These are phyloP conservation scores for Melanotaenia maccullochi DNA, from an alignment of 2,797 vertebrate genomes.

Conservation along the genomic window DNA sequence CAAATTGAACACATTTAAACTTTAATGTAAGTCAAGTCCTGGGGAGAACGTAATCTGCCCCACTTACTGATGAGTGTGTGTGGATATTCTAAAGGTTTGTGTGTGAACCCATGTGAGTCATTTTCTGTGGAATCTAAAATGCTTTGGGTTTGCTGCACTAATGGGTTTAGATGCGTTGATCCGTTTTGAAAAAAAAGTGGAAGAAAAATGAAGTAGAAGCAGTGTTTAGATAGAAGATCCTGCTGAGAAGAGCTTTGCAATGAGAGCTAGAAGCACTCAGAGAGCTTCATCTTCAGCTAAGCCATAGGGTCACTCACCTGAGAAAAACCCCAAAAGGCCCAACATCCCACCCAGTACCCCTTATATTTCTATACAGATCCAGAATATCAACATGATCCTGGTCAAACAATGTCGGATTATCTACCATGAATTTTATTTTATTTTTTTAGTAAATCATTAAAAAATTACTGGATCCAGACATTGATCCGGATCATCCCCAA, in stretches of 20 bases:
- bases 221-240: conserved; percentile 45
- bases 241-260: conserved; percentile 38
- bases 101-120: conserved; percentile 20
- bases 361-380: no score
- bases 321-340: no score
- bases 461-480: no score
- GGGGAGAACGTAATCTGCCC: conserved; percentile 73
- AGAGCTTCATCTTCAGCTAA: no score
- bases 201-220: conserved; percentile 39
- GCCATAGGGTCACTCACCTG: no score
- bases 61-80: conserved; percentile 40
- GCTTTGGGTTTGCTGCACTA: conserved; percentile 37
- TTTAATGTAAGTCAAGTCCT: conserved; percentile 81
- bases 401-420: no score
- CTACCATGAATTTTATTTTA: no score
- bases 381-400: no score
- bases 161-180: conserved; percentile 68
- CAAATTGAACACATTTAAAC: conserved; percentile 81
- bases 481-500: no score
- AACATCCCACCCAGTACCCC: no score
- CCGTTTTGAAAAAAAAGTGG: conserved; percentile 45
- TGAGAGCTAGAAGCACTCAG: conserved; percentile 27
- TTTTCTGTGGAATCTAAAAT: conserved; percentile 39
- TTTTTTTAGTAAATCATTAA: no score
- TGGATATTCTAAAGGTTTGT: conserved; percentile 14